Percentiles rank a stretch among this genome's conserved stretches.
phyloP scores from a whole-genome alignment of 2,797 vertebrate genomes.

The Tapirus indicus region DNA sequence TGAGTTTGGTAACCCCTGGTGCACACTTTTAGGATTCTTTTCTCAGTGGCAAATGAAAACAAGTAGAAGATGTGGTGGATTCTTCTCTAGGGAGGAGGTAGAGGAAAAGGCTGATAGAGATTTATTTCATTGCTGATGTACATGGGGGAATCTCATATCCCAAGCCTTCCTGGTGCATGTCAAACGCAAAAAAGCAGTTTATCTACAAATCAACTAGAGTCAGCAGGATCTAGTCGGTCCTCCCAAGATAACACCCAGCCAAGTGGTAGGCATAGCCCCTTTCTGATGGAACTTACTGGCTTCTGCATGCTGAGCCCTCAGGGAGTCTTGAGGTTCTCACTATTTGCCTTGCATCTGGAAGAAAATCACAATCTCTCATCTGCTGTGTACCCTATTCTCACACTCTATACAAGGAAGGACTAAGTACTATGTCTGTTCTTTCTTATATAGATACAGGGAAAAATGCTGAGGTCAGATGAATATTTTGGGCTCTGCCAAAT shows the following conservation, averaged over 20 bases:
- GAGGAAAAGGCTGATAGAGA: background rate
- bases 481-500: background rate
- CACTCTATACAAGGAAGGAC: background rate
- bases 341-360: background rate
- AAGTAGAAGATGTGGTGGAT: background rate
- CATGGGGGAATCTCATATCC: background rate
- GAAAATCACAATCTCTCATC: background rate
- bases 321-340: background rate
- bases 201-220: background rate
- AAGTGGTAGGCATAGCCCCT: background rate
- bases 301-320: background rate
- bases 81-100: background rate
- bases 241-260: background rate
- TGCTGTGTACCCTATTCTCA: background rate
- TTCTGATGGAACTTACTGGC: background rate
- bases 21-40: background rate
- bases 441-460: background rate
- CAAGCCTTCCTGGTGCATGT: background rate
- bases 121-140: background rate
- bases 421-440: background rate
- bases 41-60: background rate
- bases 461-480: background rate
- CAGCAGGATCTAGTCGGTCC: background rate
- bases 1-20: background rate
- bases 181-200: background rate